Conservation (phyloP, 1,140 invertebrate genomes). For the Monomorium pharaonis region DNA sequence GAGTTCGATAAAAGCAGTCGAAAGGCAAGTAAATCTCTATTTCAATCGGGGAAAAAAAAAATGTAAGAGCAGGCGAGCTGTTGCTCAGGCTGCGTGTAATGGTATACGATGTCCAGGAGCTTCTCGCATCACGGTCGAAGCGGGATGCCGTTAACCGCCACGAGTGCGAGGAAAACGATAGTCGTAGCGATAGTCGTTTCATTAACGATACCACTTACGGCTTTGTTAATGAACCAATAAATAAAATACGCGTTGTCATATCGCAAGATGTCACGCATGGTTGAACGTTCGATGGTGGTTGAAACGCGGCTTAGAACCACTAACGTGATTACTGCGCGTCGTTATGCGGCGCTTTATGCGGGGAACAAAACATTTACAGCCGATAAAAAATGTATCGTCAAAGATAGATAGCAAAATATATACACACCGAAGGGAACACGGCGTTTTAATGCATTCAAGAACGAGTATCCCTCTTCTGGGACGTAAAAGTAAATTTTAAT, state of each 20-base stretch:
- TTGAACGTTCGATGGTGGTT: neutral
- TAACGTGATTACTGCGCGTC: neutral
- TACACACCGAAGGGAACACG: no score
- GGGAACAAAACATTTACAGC: neutral
- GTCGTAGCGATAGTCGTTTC: constrained; percentile 67
- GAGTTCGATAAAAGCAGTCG: neutral
- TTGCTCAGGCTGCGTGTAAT: constrained; percentile 31
- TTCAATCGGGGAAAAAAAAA: neutral
- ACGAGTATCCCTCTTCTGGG: neutral
- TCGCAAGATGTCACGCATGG: constrained; percentile 19
- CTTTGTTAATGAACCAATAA: constrained; percentile 76
- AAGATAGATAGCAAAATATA: neutral
- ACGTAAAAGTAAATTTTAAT: constrained; percentile 2
- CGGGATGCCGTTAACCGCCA: constrained; percentile 52
- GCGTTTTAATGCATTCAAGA: neutral
- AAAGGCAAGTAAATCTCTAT: neutral
- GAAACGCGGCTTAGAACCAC: neutral
- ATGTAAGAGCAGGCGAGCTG: constrained; percentile 28
- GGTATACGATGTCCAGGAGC: constrained; percentile 19
- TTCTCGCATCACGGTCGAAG: constrained; percentile 32
- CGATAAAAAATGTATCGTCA: constrained; percentile 1
- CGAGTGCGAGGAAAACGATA: neutral
- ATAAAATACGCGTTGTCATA: constrained; percentile 27
- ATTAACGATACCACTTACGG: constrained; percentile 76
- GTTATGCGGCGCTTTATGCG: neutral